Conservation (phyloP, 2,113 vertebrate genomes). For the Nannospalax galili region DNA sequence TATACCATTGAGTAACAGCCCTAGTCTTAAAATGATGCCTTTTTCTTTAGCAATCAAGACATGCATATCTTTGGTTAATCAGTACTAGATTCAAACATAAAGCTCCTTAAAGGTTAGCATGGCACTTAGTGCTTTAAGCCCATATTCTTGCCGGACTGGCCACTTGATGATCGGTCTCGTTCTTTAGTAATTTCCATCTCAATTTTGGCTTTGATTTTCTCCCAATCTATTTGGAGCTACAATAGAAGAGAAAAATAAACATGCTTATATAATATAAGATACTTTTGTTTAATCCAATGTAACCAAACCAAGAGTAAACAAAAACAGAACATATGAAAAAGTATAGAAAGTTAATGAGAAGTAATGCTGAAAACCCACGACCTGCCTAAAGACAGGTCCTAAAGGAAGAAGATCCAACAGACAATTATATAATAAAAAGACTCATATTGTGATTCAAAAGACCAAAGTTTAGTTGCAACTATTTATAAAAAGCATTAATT, state of each 20-base stretch:
- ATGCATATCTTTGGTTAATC: slow-evolving; percentile 44
- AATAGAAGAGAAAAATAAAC: slow-evolving; percentile 57
- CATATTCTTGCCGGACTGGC: slow-evolving; percentile 80
- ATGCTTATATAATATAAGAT: background rate
- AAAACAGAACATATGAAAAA: slow-evolving; percentile 24
- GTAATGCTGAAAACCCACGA: background rate
- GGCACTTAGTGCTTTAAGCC: slow-evolving; percentile 80
- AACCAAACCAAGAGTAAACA: slow-evolving; percentile 45
- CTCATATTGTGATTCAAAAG: background rate
- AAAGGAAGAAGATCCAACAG: slow-evolving; percentile 42
- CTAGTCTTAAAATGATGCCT: slow-evolving; percentile 9
- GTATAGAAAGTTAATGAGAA: background rate
- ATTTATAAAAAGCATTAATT: background rate
- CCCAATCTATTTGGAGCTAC: slow-evolving; percentile 97
- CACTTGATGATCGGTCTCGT: slow-evolving; percentile 87
- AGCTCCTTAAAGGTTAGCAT: background rate
- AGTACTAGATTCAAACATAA: slow-evolving; percentile 23
- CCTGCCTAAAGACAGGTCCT: background rate
- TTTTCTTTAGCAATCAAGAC: slow-evolving; percentile 36
- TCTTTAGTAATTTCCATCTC: slow-evolving; percentile 96
- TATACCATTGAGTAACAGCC: background rate
- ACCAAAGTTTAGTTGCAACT: background rate
- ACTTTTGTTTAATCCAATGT: slow-evolving; percentile 12
- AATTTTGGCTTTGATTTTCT: slow-evolving; percentile 97
- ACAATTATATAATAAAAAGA: slow-evolving; percentile 1